Conservation (phyloP, 2,888 invertebrate genomes). For the Tachina fera region DNA sequence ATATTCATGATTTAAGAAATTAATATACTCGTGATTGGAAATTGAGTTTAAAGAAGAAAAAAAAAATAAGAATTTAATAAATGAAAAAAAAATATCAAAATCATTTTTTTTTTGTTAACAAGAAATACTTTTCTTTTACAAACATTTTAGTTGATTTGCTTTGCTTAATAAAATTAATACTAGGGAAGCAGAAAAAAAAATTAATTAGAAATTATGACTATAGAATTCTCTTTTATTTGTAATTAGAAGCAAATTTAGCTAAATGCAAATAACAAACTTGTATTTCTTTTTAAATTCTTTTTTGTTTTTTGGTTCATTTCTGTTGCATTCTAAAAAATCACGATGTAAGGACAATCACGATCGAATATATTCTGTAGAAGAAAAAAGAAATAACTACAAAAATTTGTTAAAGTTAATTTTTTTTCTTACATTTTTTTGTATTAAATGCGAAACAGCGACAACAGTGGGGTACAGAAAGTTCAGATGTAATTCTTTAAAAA, state of each 20-base stretch:
- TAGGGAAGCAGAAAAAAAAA: constrained; percentile 7
- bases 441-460: background rate
- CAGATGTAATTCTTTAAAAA: background rate
- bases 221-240: constrained; percentile 40
- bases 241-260: constrained; percentile 51
- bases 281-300: constrained; percentile 3
- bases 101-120: background rate
- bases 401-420: constrained; percentile 59
- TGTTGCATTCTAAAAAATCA: constrained; percentile 73
- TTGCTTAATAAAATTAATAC: background rate
- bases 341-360: constrained; percentile 78
- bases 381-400: constrained; percentile 44
- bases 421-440: constrained; percentile 7
- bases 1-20: constrained; percentile 67
- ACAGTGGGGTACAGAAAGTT: constrained; percentile 26
- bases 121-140: constrained; percentile 1
- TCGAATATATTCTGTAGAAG: constrained; percentile 69
- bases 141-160: constrained; percentile 21
- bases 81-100: background rate
- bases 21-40: constrained; percentile 68
- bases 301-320: constrained; percentile 7
- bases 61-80: background rate
- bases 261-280: constrained; percentile 33
- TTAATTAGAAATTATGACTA: constrained; percentile 59
- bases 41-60: constrained; percentile 47